Base-by-base conservation (phyloP, 2,888 invertebrate species). In the Acleris cristana region DNA sequence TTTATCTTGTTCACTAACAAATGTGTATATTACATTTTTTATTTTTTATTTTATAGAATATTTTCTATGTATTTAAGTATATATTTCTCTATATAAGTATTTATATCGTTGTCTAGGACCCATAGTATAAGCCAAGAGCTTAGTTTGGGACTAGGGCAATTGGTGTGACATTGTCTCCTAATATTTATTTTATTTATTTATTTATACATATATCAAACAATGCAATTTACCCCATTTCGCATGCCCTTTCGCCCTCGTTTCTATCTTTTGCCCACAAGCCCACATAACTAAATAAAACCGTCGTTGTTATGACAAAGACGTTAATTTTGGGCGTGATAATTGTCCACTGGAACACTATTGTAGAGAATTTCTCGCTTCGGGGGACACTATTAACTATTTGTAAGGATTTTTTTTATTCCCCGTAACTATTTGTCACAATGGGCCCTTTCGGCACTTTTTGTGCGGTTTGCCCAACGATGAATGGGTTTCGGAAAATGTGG, bases 311-410 rank as follows among this genome's bases (percentile, higher is more conserved):
- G 85, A 90, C 89, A 90, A 90, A 87, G 85, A 87, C 85, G 74
- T 81, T 85, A 89, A 88, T 86, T 86, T 82, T 78, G 74, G 85
- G 89, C 88, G 90, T 87, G 89, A 89, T 90, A 89, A 90, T 90
- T 88, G 87, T 82, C 79, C 79, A 76, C 74, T 58, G 82, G 79
- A 76, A 73, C 64, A 69, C 83, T 75, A 79, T 91, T 91, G 90
- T 91, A 83, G 86, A 83, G 84, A 84, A 90, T 90, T 88, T 88
- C 82, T 79, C 90, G 90, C 88, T 79, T 85, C 88, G 84, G 73
- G 76, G 81, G 84, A 89, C 89, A 81, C 89, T 87, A 89, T 90
- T 88, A 90, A 83, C 83, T 74, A 81, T 83, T 87, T 84, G 85
- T 83, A 88, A 85, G 76, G 82, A 71, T 71, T 70, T 82, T 74